Evolutionary conservation across 2,888 invertebrate species (phyloP).

Genomic region (Arenicola marina): DNA sequence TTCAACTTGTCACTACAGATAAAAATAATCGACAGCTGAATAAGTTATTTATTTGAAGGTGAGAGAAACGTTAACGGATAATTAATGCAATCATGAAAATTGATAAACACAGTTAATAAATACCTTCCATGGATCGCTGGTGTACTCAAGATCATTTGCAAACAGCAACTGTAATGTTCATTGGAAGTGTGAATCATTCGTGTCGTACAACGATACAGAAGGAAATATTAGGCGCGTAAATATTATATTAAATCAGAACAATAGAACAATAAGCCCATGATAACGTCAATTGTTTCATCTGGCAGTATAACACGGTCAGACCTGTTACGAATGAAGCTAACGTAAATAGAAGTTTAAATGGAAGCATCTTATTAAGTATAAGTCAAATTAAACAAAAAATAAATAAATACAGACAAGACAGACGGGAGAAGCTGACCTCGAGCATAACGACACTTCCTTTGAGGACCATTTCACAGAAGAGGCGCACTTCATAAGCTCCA

Average conservation of each 20-base stretch:
- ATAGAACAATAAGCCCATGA: too few relatives aligned
- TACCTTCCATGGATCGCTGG: slow-evolving; percentile 46
- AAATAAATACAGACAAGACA: too few relatives aligned
- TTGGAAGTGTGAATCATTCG: neutral
- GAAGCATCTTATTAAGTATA: neutral
- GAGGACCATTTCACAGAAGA: slow-evolving; percentile 51
- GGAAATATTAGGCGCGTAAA: too few relatives aligned
- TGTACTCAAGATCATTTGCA: slow-evolving; percentile 44
- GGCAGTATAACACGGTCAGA: neutral
- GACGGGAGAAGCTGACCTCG: slow-evolving; percentile 22
- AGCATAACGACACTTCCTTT: slow-evolving; percentile 52
- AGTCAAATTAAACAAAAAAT: too few relatives aligned
- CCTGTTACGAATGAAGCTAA: neutral
- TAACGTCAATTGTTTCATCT: too few relatives aligned
- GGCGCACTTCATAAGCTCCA: slow-evolving; percentile 52
- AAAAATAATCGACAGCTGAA: too few relatives aligned
- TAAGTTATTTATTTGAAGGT: neutral
- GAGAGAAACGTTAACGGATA: neutral
- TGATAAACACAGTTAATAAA: too few relatives aligned
- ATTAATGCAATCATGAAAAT: neutral
- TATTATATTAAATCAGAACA: too few relatives aligned
- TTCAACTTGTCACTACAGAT: too few relatives aligned
- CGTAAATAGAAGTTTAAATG: too few relatives aligned
- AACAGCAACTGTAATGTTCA: slow-evolving; percentile 43
- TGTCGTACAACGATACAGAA: too few relatives aligned